Evolutionary conservation across 2,888 invertebrate species (phyloP).

Genomic region (Hermodice carunculata): DNA sequence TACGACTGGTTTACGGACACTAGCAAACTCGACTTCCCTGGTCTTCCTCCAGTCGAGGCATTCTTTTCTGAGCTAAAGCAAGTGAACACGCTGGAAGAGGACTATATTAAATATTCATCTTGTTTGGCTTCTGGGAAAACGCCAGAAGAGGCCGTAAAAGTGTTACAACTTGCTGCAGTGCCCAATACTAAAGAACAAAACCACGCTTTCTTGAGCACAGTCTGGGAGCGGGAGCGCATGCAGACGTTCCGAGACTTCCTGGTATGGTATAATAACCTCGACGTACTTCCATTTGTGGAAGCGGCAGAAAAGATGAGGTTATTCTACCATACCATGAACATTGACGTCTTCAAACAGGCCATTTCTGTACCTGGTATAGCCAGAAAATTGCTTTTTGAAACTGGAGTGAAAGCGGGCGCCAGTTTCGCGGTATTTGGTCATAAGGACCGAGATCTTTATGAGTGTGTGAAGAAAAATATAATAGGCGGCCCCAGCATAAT

Average conservation of each 20-base stretch:
- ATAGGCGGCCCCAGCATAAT: no score
- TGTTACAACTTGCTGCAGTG: no score
- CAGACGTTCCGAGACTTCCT: background rate
- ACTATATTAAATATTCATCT: background rate
- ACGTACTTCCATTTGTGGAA: constrained; percentile 2
- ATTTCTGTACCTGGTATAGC: constrained; percentile 3
- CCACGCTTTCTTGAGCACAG: no score
- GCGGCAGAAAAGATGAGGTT: background rate
- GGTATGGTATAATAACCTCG: constrained; percentile 1
- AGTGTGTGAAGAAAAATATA: no score
- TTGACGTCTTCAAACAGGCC: constrained; percentile 12
- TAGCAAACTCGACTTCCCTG: background rate
- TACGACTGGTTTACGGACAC: constrained; percentile 6
- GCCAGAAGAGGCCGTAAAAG: background rate
- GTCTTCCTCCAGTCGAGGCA: constrained; percentile 14
- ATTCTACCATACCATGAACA: background rate
- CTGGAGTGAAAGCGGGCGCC: no score
- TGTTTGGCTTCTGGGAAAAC: background rate
- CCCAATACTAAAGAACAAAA: no score
- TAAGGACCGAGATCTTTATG: background rate
- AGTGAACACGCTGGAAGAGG: background rate
- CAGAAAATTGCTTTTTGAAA: background rate
- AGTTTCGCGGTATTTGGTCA: background rate
- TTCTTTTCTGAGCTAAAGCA: constrained; percentile 1
- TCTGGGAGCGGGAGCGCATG: constrained; percentile 1